Evolutionary conservation across 2,113 vertebrate species (phyloP).

Genomic region (Cheirogaleus medius): DNA sequence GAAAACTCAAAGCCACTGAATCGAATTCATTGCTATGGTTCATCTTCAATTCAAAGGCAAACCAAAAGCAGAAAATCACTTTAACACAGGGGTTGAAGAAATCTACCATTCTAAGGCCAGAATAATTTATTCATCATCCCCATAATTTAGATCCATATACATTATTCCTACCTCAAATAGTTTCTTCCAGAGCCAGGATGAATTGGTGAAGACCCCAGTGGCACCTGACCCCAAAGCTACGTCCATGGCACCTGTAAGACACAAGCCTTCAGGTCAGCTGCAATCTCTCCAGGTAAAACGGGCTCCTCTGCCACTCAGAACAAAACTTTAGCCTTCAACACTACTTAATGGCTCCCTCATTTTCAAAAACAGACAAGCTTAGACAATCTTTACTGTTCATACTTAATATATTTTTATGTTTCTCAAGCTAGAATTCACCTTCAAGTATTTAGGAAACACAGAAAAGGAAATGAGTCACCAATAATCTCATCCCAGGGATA

Average conservation of each 20-base stretch:
- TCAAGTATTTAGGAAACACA: not conserved
- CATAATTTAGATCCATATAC: not conserved
- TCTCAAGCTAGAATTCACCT: conserved; percentile 1
- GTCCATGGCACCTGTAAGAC: conserved; percentile 93
- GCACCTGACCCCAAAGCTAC: conserved; percentile 95
- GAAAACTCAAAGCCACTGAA: not conserved
- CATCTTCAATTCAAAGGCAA: conserved; percentile 33
- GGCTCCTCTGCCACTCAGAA: not conserved
- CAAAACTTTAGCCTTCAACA: not conserved
- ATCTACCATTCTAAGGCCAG: not conserved
- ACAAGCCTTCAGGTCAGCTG: not conserved
- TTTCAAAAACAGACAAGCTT: not conserved
- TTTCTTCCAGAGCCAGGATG: conserved; percentile 94
- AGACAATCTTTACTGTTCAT: not conserved
- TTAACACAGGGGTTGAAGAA: not conserved
- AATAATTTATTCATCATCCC: not conserved
- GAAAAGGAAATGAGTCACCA: not conserved
- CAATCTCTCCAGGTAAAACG: not conserved
- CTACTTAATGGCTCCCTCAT: not conserved
- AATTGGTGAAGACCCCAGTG: conserved; percentile 96
- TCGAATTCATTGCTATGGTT: not conserved
- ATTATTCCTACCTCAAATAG: conserved; percentile 84
- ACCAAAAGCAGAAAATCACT: not conserved
- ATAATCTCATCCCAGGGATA: not conserved
- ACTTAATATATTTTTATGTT: not conserved